Evolutionary conservation across 2,888 invertebrate genomes (phyloP), one percentile per base, ranked within the genome.

Genomic region (Rhagium mordax): DNA sequence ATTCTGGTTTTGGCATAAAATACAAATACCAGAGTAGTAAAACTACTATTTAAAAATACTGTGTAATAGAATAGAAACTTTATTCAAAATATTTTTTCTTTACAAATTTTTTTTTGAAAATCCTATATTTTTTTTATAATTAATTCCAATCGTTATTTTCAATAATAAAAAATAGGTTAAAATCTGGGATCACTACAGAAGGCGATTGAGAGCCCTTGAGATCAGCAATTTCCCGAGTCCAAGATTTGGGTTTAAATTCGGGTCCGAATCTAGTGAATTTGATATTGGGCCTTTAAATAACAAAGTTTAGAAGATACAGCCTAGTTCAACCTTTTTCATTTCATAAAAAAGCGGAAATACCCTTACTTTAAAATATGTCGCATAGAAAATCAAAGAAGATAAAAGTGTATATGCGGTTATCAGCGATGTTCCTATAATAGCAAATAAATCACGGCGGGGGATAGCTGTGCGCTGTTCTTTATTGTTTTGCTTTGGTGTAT

Each of bases 401-500:
- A 41, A 41, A 41, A 41, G 41, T 41, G 41, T 41, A n/a, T 41
- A 41, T 15, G 13, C 20, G 16, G 49, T 64, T 64, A 51, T 64
- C 64, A 64, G 29, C 49, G 64, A 49, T 49, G 27, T 16, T 24
- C 55, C 64, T 49, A 49, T 64, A 64, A 67, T 67, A 53, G 61
- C 66, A 27, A 61, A 60, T 73, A 73, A 66, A 72, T 73, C 73
- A 70, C 65, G 27, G 61, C 55, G 65, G 60, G 73, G 73, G 64
- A 49, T 29, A 59, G 24, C 59, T 51, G 66, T 60, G 59, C 61
- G 24, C 70, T n/a, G 65, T 69, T 73, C 73, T 73, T 70, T 73
- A 73, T 73, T 73, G 70, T 73, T 73, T 70, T 73, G 70, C 73
- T 73, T 69, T 73, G 70, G 66, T 73, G 64, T 70, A 70, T 61